Conservation (phyloP, 2,888 invertebrate genomes). For the Rotaria sp. region DNA sequence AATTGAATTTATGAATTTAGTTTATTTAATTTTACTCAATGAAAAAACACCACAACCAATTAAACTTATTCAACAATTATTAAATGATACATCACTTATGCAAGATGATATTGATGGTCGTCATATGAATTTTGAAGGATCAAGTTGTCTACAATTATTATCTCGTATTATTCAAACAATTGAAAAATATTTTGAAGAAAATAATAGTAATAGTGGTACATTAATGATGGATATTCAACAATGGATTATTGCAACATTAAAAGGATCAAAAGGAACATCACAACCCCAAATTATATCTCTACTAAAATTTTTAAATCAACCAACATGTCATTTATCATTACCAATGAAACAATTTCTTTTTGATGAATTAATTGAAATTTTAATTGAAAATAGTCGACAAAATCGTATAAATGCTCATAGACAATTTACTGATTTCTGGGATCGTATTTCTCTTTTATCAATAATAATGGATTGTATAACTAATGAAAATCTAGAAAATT, state of each 20-base stretch:
- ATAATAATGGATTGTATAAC: neutral
- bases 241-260: neutral
- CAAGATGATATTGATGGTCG: neutral
- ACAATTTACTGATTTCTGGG: neutral
- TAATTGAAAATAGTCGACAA: neutral
- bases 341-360: constrained; percentile 1
- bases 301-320: neutral
- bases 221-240: constrained; percentile 3
- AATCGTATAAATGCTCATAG: neutral
- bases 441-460: neutral
- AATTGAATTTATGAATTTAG: neutral
- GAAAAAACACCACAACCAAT: neutral
- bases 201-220: neutral
- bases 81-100: neutral
- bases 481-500: neutral
- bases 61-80: neutral
- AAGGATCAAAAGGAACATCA: neutral
- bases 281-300: neutral
- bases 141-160: neutral
- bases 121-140: neutral
- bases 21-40: neutral
- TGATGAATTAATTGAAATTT: neutral
- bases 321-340: neutral
- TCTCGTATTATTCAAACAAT: neutral
- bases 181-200: neutral